Evolutionary conservation across 2,888 invertebrate species (phyloP).

Genomic region (Nomada fabriciana): DNA sequence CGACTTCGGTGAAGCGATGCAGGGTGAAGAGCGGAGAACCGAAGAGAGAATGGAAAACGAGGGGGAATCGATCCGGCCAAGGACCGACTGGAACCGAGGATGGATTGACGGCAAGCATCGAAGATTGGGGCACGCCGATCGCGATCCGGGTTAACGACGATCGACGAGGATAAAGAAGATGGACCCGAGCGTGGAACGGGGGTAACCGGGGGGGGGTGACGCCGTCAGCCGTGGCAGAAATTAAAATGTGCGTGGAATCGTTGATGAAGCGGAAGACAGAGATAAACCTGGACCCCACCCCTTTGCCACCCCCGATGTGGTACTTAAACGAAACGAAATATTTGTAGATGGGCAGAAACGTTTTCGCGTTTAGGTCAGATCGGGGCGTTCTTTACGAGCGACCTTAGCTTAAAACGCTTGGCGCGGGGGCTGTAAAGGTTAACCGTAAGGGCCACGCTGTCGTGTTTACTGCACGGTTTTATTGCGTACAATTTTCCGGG

Average conservation of each 20-base stretch:
- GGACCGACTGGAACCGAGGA: conserved; percentile 6
- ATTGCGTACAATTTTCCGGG: conserved; percentile 15
- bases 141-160: conserved; percentile 24
- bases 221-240: not conserved
- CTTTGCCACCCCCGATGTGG: no score
- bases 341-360: not conserved
- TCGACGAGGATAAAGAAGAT: conserved; percentile 21
- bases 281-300: not conserved
- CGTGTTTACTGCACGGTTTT: conserved; percentile 26
- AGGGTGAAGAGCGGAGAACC: conserved; percentile 8
- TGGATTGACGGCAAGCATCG: conserved; percentile 23
- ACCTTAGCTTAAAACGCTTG: not conserved
- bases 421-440: conserved; percentile 14
- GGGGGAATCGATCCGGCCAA: conserved; percentile 17
- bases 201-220: not conserved
- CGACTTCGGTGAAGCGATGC: conserved; percentile 41
- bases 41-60: conserved; percentile 41
- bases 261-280: not conserved
- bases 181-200: not conserved
- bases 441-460: conserved; percentile 13
- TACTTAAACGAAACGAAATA: not conserved
- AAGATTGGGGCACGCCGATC: conserved; percentile 32
- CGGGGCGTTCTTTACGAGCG: conserved; percentile 3
- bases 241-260: conserved; percentile 8
- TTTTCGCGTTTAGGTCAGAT: conserved; percentile 6